These are phyloP conservation scores for Indri indri DNA, from an alignment of 2,113 vertebrate species.

Conservation along the genomic window DNA sequence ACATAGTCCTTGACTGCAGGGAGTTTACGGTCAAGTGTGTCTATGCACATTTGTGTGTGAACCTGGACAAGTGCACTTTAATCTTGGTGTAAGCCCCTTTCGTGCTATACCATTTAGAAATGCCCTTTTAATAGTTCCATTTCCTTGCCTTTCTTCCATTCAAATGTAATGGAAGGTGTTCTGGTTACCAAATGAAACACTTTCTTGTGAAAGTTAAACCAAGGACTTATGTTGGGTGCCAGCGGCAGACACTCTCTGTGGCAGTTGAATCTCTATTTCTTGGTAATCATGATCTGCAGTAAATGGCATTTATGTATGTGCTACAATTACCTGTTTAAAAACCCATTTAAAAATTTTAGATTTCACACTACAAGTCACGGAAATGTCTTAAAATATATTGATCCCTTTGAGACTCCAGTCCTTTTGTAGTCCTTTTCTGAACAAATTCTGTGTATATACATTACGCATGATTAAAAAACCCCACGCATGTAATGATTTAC, in stretches of 20 bases:
- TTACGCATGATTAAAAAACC: slow-evolving; percentile 71
- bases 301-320: neutral
- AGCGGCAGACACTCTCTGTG: neutral
- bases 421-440: slow-evolving; percentile 40
- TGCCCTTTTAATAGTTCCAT: neutral
- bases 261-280: neutral
- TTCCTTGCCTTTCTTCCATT: neutral
- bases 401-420: slow-evolving; percentile 19
- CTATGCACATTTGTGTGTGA: neutral
- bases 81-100: neutral
- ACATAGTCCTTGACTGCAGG: accelerated
- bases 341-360: slow-evolving; percentile 17
- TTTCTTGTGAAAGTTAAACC: slow-evolving; percentile 36
- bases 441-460: slow-evolving; percentile 71
- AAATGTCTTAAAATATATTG: slow-evolving; percentile 50
- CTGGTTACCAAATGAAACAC: neutral
- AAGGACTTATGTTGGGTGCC: neutral
- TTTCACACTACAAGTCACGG: slow-evolving; percentile 47
- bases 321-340: slow-evolving; percentile 73
- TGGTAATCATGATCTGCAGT: neutral
- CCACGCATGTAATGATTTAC: slow-evolving; percentile 64
- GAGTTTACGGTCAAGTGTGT: neutral
- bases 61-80: neutral
- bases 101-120: neutral
- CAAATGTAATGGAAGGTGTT: neutral